Evolutionary conservation across 2,888 invertebrate genomes (phyloP).

Genomic region (Drepanosiphum platanoidis): DNA sequence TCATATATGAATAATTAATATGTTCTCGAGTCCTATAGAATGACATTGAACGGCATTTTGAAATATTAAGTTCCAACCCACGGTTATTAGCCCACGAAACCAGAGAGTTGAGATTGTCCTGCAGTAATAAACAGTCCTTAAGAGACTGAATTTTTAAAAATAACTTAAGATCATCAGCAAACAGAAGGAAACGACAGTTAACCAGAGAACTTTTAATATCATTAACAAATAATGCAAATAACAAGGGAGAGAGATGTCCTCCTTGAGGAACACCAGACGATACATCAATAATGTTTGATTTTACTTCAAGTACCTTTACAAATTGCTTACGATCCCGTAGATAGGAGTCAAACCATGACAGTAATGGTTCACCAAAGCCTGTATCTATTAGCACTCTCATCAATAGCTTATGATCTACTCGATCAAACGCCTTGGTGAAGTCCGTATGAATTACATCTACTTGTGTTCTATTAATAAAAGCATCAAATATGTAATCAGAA

Average conservation of each 20-base stretch:
- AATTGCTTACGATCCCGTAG: neutral
- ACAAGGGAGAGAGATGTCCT: neutral
- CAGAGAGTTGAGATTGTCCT: neutral
- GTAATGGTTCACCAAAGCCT: neutral
- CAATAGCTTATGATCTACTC: neutral
- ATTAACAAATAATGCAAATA: conserved; percentile 16
- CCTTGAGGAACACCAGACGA: neutral
- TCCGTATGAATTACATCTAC: neutral
- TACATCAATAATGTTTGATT: neutral
- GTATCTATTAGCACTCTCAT: neutral
- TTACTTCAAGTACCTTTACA: neutral
- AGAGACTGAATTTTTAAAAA: neutral
- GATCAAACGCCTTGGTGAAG: neutral
- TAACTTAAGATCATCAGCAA: conserved; percentile 13
- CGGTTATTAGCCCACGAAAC: neutral
- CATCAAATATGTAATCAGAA: neutral
- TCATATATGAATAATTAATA: too few species aligned
- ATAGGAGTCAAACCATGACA: neutral
- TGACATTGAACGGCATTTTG: neutral
- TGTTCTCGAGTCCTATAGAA: too few species aligned
- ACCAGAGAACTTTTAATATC: neutral
- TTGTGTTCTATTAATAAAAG: too few species aligned
- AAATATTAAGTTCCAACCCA: conserved; percentile 13
- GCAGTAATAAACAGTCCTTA: neutral
- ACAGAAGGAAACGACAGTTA: conserved; percentile 16